Conservation (phyloP, 2,113 vertebrate species). For the Clinocottus analis region DNA sequence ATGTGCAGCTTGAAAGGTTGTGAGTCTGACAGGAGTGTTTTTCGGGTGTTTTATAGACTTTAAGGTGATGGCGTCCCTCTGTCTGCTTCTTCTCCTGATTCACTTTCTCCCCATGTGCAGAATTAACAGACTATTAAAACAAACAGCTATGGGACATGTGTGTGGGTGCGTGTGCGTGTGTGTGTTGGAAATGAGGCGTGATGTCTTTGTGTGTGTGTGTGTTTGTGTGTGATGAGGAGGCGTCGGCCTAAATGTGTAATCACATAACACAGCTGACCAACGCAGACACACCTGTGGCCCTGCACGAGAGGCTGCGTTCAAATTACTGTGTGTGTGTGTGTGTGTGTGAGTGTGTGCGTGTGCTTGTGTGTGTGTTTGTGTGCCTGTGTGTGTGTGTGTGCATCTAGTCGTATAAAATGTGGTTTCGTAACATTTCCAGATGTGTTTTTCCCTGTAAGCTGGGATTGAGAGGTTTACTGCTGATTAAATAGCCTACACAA, state of each 20-base stretch:
- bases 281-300: constrained; percentile 69
- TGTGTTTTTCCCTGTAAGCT: constrained; percentile 62
- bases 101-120: background rate
- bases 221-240: constrained; percentile 26
- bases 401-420: constrained; percentile 60
- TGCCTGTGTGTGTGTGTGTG: constrained; percentile 19
- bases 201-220: constrained; percentile 6
- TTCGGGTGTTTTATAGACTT: background rate
- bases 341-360: background rate
- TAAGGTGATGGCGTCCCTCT: background rate
- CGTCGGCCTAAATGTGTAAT: constrained; percentile 46
- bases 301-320: constrained; percentile 2
- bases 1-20: background rate
- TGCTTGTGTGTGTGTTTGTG: constrained; percentile 29
- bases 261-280: constrained; percentile 64
- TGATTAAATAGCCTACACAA: constrained; percentile 64
- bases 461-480: constrained; percentile 65
- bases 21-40: background rate
- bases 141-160: constrained; percentile 11
- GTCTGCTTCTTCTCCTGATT: constrained; percentile 5
- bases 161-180: constrained; percentile 13
- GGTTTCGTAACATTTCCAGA: constrained; percentile 76
- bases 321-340: background rate
- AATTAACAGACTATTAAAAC: constrained; percentile 15
- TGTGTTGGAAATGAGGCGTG: background rate